A percentile compares a stretch with the other conserved stretches of the same genome.
Evolutionary conservation across 2,797 vertebrate species (phyloP).

Genomic region (Danionella dracula): DNA sequence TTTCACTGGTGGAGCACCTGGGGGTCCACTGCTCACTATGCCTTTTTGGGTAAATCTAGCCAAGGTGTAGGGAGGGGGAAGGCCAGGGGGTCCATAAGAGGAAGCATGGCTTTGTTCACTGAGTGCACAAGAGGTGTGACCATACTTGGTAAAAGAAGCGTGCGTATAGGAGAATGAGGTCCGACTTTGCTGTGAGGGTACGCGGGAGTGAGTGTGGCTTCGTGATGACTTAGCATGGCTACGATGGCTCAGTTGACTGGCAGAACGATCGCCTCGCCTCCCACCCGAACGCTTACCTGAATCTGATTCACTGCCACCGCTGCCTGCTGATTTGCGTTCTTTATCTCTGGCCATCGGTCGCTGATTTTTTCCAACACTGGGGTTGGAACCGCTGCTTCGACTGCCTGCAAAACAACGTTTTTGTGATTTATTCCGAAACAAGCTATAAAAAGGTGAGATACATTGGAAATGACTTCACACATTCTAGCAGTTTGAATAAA

Average conservation of each 20-base stretch:
- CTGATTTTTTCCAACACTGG: conserved; percentile 81
- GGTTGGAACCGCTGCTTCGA: conserved; percentile 94
- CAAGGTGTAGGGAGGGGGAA: conserved; percentile 83
- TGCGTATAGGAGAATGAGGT: conserved; percentile 60
- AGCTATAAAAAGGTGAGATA: too few relatives aligned
- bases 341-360: conserved; percentile 79
- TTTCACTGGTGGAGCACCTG: conserved; percentile 84
- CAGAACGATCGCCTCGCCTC: conserved; percentile 67
- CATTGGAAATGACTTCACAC: too few relatives aligned
- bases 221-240: conserved; percentile 58
- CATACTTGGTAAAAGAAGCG: conserved; percentile 58
- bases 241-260: conserved; percentile 81
- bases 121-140: conserved; percentile 71
- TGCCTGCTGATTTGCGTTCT: conserved; percentile 74
- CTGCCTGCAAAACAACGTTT: conserved; percentile 69
- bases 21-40: conserved; percentile 57
- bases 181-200: conserved; percentile 62
- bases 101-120: conserved; percentile 86
- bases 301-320: conserved; percentile 72
- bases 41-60: conserved; percentile 62
- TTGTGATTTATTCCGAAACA: too few relatives aligned
- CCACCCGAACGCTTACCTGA: conserved; percentile 58
- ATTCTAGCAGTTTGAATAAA: too few relatives aligned
- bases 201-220: conserved; percentile 56
- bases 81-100: conserved; percentile 83